These are phyloP conservation scores for Brachionus rotundiformis DNA, from an alignment of 1,140 invertebrate species.

Conservation along the genomic window DNA sequence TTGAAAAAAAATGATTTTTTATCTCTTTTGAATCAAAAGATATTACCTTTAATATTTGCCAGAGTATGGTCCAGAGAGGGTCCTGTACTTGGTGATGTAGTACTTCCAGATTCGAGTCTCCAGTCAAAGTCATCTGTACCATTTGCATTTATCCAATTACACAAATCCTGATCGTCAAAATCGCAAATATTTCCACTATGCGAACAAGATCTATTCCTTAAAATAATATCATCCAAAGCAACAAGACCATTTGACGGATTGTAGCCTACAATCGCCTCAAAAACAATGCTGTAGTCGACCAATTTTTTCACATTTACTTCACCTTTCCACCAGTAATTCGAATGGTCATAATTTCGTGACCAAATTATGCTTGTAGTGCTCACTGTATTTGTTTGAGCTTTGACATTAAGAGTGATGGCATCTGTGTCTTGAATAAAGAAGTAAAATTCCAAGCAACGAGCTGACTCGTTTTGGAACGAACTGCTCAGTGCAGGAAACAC, in stretches of 20 bases:
- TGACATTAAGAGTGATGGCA: conserved; percentile 35
- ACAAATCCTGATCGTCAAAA: conserved; percentile 49
- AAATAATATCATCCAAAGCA: conserved; percentile 39
- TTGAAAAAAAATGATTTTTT: no score
- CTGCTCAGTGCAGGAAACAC: not conserved
- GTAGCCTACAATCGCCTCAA: conserved; percentile 27
- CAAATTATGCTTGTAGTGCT: not conserved
- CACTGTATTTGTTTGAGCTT: not conserved
- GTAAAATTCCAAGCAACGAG: conserved; percentile 49
- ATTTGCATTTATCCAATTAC: conserved; percentile 48
- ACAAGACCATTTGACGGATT: conserved; percentile 44
- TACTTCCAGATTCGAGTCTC: conserved; percentile 55
- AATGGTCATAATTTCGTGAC: conserved; percentile 34
- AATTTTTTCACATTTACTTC: conserved; percentile 32
- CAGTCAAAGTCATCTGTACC: conserved; percentile 57
- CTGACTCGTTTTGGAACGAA: not conserved
- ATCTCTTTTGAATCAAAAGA: no score
- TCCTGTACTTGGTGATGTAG: conserved; percentile 56
- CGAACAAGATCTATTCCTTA: conserved; percentile 10
- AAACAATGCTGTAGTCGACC: conserved; percentile 1
- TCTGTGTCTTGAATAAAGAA: conserved; percentile 21
- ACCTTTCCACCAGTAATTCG: conserved; percentile 33
- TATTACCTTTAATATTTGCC: not conserved
- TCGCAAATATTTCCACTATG: conserved; percentile 18
- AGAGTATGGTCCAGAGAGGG: conserved; percentile 69